phyloP scores from a whole-genome alignment of 1,140 invertebrate species.

The Drosophila asahinai region DNA sequence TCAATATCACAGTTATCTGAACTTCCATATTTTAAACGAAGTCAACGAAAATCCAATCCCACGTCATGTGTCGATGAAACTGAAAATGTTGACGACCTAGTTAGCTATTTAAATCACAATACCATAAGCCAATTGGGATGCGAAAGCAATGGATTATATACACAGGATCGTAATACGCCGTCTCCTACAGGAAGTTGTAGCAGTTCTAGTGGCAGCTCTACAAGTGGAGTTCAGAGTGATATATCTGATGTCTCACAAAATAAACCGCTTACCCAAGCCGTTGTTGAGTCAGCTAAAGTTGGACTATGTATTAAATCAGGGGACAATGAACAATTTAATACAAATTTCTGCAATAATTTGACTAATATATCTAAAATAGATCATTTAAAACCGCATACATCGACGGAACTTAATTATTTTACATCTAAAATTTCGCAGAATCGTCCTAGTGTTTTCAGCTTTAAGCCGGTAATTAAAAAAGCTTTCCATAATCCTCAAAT shows the following conservation, averaged over 20 bases:
- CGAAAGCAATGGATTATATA: constrained; percentile 41
- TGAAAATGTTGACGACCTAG: constrained; percentile 45
- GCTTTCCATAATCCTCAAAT: not conserved
- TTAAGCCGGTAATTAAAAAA: not conserved
- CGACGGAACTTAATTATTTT: not conserved
- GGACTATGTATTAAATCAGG: not conserved
- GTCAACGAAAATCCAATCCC: not conserved
- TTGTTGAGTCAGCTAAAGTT: constrained; percentile 10
- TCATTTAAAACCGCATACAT: not conserved
- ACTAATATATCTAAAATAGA: constrained; percentile 1
- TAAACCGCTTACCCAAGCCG: constrained; percentile 15
- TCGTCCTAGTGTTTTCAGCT: not conserved
- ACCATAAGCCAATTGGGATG: constrained; percentile 35
- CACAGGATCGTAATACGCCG: constrained; percentile 60
- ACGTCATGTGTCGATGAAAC: constrained; percentile 11
- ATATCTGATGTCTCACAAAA: constrained; percentile 50
- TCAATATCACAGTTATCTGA: constrained; percentile 24
- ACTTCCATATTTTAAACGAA: constrained; percentile 8
- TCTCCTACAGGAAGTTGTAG: constrained; percentile 75
- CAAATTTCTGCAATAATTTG: not conserved
- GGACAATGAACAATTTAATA: not conserved
- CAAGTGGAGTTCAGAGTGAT: constrained; percentile 75
- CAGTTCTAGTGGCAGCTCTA: constrained; percentile 64
- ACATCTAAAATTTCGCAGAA: not conserved
- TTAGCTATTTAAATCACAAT: constrained; percentile 60